phyloP scores from a whole-genome alignment of 2,113 vertebrate species.

The Suricata suricatta region DNA sequence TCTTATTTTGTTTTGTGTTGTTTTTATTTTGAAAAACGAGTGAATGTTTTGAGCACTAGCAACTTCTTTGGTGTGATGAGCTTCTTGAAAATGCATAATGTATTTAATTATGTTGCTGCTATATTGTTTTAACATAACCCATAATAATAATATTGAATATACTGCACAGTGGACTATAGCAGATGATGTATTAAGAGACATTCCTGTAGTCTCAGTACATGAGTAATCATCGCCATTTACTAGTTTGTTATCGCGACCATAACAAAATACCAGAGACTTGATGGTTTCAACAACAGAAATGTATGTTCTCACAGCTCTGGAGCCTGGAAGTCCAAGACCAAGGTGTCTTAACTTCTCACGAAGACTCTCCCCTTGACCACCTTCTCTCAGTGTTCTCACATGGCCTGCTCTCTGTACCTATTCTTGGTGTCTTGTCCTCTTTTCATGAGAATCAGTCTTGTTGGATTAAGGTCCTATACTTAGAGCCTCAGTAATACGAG shows the following conservation, averaged over 20 bases:
- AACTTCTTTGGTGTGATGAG: neutral
- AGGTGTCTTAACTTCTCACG: neutral
- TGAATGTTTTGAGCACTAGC: neutral
- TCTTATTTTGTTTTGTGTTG: neutral
- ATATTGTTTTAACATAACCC: neutral
- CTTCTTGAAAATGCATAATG: neutral
- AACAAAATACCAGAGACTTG: neutral
- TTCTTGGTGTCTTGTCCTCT: neutral
- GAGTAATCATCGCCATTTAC: neutral
- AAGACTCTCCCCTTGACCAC: rapidly evolving
- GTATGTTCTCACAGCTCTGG: neutral
- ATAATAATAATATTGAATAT: neutral
- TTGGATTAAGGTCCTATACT: too few relatives aligned
- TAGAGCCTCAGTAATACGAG: neutral
- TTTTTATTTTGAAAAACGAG: neutral
- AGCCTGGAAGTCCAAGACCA: neutral
- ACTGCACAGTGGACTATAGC: neutral
- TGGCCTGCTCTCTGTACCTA: neutral
- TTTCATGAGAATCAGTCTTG: neutral
- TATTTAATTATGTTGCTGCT: neutral
- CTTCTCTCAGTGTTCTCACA: neutral
- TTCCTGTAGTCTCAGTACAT: neutral
- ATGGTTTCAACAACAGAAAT: neutral
- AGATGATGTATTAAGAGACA: neutral
- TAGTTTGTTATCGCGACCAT: neutral